A percentile compares a stretch with the other conserved stretches of the same genome.
Evolutionary conservation across 2,888 invertebrate genomes (phyloP).

Genomic region (Nomada ruficornis): DNA sequence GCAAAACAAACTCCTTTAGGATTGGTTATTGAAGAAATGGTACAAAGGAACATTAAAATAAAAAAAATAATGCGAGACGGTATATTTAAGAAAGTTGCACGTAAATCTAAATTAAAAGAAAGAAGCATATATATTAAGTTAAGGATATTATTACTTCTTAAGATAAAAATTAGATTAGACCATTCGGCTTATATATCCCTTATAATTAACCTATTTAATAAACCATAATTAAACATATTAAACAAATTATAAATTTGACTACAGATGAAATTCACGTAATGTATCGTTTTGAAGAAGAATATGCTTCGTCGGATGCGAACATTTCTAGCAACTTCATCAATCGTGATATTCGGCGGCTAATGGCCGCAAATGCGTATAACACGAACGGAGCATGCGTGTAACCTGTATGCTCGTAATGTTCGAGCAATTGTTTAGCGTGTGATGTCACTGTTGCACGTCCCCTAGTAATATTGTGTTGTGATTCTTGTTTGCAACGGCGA

Average conservation of each 20-base stretch:
- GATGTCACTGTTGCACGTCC: conserved; percentile 29
- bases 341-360: conserved; percentile 1
- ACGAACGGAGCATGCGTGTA: conserved; percentile 35
- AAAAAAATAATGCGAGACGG: no score
- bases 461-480: conserved; percentile 8
- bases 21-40: background rate
- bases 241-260: background rate
- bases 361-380: background rate
- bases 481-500: conserved; percentile 9
- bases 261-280: background rate
- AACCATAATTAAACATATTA: background rate
- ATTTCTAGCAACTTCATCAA: background rate
- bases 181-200: background rate
- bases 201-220: conserved; percentile 5
- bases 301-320: background rate
- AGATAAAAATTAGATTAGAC: background rate
- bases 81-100: no score
- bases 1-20: background rate
- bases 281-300: background rate
- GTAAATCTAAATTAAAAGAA: no score
- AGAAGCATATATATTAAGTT: background rate
- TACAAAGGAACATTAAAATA: background rate
- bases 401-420: conserved; percentile 21
- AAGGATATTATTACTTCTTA: conserved; percentile 3
- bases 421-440: conserved; percentile 14